Base-by-base conservation (phyloP, 2,888 invertebrate species). In the Myopa tessellatipennis region DNA sequence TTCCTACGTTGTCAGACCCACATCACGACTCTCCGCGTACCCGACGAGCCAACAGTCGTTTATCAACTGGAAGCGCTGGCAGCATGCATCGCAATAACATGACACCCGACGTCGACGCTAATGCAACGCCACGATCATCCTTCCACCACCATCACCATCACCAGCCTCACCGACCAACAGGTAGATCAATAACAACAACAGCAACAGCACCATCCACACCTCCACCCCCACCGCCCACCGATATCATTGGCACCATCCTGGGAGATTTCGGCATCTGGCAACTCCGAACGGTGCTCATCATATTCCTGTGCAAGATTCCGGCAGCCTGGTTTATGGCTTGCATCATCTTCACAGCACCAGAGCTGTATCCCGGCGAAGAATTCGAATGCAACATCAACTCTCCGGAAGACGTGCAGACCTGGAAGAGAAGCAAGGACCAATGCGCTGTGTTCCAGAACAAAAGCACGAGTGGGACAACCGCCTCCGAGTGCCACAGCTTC, bases 291-390 rank as follows among this genome's bases (percentile, higher is more conserved):
- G 87, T 89, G 10, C 84, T 89, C 65, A 88, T 90, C 63, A 88
- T 90, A 45, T 90, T 87, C 76, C 83, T 90, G 14, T 89, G 89
- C 79, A 90, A 90, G 83, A 88, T 90, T 73, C 90, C 90, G 3
- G 87, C 90, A 5, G 90, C 90, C 3, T 90, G 90, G 90, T 90
- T 90, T 81, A 90, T 90, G 90, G 90, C 90, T 71, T 90, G 90
- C 81, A 88, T 90, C 26, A 89, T 90, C 60, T 90, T 90, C 80
- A 90, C 90, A 1, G 90, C 90, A 0, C 90, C 90, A 3, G 86
- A 87, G 55, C 83, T 90, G 1, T 84, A 87, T 78, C 84, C 88
- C 0, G 82, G 82, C 18, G 81, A 82, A 0, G 87, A 88, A 67
- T 88, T 85, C 74, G 78, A 74, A 78, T 88, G 88, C 79, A 85